Base-by-base conservation (phyloP, 2,797 vertebrate species). In the Rhynchonycteris naso region DNA sequence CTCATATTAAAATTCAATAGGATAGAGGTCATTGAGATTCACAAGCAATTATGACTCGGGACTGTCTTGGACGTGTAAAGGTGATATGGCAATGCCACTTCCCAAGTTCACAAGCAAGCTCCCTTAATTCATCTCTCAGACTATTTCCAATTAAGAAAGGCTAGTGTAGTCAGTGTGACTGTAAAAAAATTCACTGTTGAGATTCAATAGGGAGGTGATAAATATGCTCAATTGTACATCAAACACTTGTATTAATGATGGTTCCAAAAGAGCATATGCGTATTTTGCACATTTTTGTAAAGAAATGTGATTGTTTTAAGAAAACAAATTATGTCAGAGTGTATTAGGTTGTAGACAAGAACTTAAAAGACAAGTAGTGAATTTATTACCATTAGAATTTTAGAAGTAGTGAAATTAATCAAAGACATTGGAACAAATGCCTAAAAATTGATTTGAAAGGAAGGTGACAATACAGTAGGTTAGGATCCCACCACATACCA, bases 241-340 rank as follows among this genome's bases (percentile, higher is more conserved):
- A 96, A 84, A 59, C 30, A 80, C 71, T 95, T 79, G 22, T 35
- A 91, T 78, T 91, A 83, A 68, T 14, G 6, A 68, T 88, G 47
- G 22, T 66, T 88, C 66, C 28, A n/a, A 72, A 96, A 38, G 15
- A 92, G 1, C 54, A 85, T 59, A 72, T 88, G 30, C 24, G 90
- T 43, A 87, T 74, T 78, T 90, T 68, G 52, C 38, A 90, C 21
- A 91, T 87, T 90, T 84, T 91, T 85, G 83, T 43, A 74, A 94
- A 91, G n/a, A 69, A 94, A 88, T 85, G 56, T 76, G 30, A 47
- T 65, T 82, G 71, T 68, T 96, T 90, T 83, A 94, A 96, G 59
- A 21, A 89, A 92, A 76, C 56, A 90, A 82, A 68, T 85, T 59
- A 72, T 72, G 69, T 71, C 83, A 7, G 15, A 35, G 0, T 52